phyloP scores from a whole-genome alignment of 2,113 vertebrate species.

The Xyrauchen texanus region DNA sequence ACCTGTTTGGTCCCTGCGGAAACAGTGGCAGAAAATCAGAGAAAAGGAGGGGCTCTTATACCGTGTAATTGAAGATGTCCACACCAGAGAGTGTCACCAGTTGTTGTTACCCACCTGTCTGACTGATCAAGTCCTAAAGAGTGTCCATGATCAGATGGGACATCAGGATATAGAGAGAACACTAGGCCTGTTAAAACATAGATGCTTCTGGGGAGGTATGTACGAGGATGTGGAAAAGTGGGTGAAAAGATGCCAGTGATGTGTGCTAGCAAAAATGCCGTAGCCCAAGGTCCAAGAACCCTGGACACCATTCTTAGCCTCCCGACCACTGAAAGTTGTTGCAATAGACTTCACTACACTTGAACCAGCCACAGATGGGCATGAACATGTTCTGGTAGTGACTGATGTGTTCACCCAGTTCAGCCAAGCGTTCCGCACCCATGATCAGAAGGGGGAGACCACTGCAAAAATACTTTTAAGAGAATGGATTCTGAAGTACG shows the following conservation, averaged over 20 bases:
- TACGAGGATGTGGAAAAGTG: conserved; percentile 8
- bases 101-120: background rate
- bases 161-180: conserved; percentile 14
- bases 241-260: conserved; percentile 13
- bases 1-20: background rate
- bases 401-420: conserved; percentile 1
- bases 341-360: background rate
- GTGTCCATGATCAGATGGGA: conserved; percentile 20
- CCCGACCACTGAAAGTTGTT: background rate
- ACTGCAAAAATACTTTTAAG: background rate
- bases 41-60: background rate
- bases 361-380: background rate
- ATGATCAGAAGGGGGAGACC: conserved; percentile 2
- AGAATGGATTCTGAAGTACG: background rate
- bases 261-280: background rate
- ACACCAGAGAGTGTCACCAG: background rate
- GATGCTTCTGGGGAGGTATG: conserved; percentile 12
- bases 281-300: background rate
- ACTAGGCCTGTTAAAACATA: background rate
- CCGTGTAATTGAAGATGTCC: background rate
- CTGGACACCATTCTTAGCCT: background rate
- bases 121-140: background rate
- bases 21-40: background rate
- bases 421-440: background rate
- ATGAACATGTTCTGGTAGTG: background rate